Conservation (phyloP, 2,113 vertebrate genomes). For the Haplochromis vanheusdeni region DNA sequence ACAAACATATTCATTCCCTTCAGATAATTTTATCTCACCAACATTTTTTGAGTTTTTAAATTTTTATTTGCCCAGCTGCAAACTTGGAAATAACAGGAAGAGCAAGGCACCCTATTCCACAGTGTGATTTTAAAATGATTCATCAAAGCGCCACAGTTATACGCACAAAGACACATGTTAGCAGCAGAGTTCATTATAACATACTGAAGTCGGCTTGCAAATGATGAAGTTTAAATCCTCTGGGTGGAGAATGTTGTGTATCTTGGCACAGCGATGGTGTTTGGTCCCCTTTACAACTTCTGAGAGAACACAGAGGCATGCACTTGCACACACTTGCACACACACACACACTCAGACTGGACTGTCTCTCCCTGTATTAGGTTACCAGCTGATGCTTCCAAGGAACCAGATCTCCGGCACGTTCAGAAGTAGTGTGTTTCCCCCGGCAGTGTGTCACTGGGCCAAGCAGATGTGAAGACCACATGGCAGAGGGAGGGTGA, state of each 20-base stretch:
- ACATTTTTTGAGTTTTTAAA: not conserved
- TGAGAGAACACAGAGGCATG: not conserved
- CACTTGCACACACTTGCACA: not conserved
- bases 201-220: not conserved
- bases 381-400: not conserved
- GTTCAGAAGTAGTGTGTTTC: not conserved
- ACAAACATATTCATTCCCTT: not conserved
- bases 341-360: not conserved
- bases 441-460: not conserved
- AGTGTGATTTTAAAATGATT: not conserved
- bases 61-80: not conserved
- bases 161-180: not conserved
- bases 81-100: not conserved
- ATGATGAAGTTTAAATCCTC: not conserved
- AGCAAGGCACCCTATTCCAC: not conserved
- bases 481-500: slow-evolving; percentile 16
- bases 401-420: not conserved
- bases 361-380: not conserved
- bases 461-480: slow-evolving; percentile 43
- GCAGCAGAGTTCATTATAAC: not conserved
- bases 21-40: not conserved
- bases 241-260: slow-evolving; percentile 4
- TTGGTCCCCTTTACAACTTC: not conserved
- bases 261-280: not conserved
- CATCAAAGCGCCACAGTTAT: not conserved